Evolutionary conservation across 2,113 vertebrate genomes (phyloP).

Genomic region (Microtus ochrogaster): DNA sequence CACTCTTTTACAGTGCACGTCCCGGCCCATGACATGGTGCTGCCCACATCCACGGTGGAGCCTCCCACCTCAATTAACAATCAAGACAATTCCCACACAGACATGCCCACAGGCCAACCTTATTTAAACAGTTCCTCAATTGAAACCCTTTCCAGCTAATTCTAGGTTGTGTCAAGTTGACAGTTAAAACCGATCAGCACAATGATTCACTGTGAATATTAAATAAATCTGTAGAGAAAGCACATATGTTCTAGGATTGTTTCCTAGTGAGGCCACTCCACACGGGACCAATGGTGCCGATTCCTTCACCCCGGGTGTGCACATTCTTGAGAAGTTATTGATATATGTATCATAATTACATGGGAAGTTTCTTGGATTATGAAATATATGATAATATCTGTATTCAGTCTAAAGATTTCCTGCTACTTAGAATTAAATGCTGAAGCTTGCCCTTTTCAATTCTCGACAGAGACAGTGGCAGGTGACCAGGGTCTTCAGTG

Average conservation of each 20-base stretch:
- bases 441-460: conserved; percentile 62
- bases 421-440: conserved; percentile 76
- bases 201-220: conserved; percentile 49
- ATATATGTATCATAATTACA: conserved; percentile 47
- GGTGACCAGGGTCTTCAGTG: conserved; percentile 52
- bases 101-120: not conserved
- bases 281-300: conserved; percentile 17
- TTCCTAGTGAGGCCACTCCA: conserved; percentile 34
- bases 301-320: conserved; percentile 75
- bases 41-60: not conserved
- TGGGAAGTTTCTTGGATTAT: not conserved
- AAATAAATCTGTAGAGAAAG: conserved; percentile 35
- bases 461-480: conserved; percentile 67
- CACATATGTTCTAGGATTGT: not conserved
- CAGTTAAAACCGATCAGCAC: not conserved
- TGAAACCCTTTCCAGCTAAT: not conserved
- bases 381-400: conserved; percentile 75
- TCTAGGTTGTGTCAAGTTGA: not conserved
- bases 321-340: conserved; percentile 79
- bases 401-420: conserved; percentile 69
- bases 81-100: not conserved
- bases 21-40: not conserved
- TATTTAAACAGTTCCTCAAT: not conserved
- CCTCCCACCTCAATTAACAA: not conserved
- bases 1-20: not conserved